These are phyloP conservation scores for Oscheius myriophilus DNA, from an alignment of 2,888 invertebrate species.

Conservation along the genomic window DNA sequence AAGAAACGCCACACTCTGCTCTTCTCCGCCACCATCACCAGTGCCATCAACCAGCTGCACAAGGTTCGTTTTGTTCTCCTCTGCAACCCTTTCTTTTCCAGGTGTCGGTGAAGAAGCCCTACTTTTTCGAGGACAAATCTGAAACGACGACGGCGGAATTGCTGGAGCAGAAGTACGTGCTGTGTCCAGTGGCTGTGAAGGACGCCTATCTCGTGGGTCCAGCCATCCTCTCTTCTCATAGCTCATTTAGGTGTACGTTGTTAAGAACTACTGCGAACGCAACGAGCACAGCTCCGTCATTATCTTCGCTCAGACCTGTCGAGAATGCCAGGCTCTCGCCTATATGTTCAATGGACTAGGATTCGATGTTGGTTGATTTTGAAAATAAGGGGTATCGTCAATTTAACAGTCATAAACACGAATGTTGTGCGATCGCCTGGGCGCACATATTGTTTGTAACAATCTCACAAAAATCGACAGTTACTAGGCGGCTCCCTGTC, in stretches of 20 bases:
- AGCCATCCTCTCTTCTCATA: neutral
- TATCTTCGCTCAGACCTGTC: conserved; percentile 91
- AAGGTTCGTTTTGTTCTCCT: conserved; percentile 71
- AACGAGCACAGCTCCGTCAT: conserved; percentile 85
- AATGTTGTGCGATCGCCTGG: no score
- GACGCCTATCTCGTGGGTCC: conserved; percentile 67
- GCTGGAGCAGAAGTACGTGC: conserved; percentile 85
- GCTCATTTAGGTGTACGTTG: conserved; percentile 53
- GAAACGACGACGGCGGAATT: conserved; percentile 77
- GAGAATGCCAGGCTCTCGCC: conserved; percentile 68
- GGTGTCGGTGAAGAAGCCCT: conserved; percentile 71
- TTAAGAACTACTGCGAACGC: conserved; percentile 80
- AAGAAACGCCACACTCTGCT: conserved; percentile 74
- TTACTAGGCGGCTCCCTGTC: no score
- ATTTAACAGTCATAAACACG: no score
- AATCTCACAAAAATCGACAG: no score
- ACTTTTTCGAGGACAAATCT: conserved; percentile 76
- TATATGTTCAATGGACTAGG: conserved; percentile 68
- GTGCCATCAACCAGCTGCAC: conserved; percentile 80
- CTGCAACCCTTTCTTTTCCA: conserved; percentile 20
- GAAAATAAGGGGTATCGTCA: no score
- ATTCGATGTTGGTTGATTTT: conserved; percentile 55
- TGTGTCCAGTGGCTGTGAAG: conserved; percentile 88
- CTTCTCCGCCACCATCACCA: conserved; percentile 87
- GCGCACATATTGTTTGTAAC: no score